phyloP scores from a whole-genome alignment of 2,888 invertebrate species.

The Brachyopa scutellaris region DNA sequence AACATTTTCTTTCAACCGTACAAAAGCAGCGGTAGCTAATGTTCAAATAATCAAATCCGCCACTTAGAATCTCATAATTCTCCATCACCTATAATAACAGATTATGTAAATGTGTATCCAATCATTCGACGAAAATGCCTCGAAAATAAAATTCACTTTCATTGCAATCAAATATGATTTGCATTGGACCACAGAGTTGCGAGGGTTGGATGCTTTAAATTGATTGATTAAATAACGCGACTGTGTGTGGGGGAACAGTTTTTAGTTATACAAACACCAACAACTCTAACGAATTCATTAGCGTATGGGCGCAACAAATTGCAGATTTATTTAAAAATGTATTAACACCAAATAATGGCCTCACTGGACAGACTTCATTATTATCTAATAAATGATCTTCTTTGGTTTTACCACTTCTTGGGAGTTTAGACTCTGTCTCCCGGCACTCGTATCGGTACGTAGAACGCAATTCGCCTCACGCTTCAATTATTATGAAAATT shows the following conservation, averaged over 20 bases:
- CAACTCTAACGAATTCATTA: conserved; percentile 16
- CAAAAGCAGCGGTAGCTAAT: too few species aligned
- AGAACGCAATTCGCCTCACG: conserved; percentile 29
- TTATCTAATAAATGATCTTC: conserved; percentile 8
- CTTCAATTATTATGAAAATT: conserved; percentile 53
- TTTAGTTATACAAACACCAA: not conserved
- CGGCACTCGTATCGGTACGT: too few species aligned
- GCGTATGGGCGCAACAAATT: conserved; percentile 33
- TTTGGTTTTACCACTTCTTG: too few species aligned
- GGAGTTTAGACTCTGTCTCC: not conserved
- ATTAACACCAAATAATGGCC: conserved; percentile 4
- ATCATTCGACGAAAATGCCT: not conserved
- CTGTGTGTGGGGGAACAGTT: not conserved
- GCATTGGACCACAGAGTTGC: not conserved
- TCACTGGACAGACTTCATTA: not conserved
- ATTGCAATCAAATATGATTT: conserved; percentile 16
- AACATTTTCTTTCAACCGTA: too few species aligned
- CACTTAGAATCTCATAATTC: conserved; percentile 4
- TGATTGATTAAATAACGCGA: conserved; percentile 18
- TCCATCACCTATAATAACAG: not conserved
- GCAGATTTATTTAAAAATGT: conserved; percentile 15
- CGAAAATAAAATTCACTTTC: conserved; percentile 35
- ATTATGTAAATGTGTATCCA: conserved; percentile 1
- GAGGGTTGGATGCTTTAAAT: conserved; percentile 1
- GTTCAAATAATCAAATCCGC: too few species aligned